phyloP scores from a whole-genome alignment of 1,140 invertebrate genomes.

The Macrostomum lignano region DNA sequence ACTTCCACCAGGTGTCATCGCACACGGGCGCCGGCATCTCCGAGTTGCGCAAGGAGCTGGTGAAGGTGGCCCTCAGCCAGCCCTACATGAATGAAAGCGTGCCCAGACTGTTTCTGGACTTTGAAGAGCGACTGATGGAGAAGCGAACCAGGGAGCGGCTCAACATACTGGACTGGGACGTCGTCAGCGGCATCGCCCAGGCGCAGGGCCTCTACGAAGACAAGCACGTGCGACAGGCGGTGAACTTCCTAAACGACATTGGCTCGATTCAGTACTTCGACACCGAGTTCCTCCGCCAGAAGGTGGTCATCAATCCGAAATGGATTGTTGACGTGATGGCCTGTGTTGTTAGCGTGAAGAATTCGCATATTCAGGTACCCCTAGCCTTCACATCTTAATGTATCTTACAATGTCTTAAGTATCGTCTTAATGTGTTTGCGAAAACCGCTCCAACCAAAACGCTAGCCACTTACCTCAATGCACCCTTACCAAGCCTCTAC shows the following conservation, averaged over 20 bases:
- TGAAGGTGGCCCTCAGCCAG: not conserved
- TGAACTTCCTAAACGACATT: conserved; percentile 7
- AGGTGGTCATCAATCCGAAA: conserved; percentile 9
- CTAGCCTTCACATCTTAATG: too few relatives aligned
- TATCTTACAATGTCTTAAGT: too few relatives aligned
- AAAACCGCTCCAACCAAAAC: too few relatives aligned
- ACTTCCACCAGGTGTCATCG: conserved; percentile 6
- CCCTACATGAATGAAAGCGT: conserved; percentile 8
- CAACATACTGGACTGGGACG: not conserved
- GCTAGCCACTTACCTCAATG: too few relatives aligned
- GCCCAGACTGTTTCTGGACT: conserved; percentile 7
- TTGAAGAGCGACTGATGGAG: conserved; percentile 4
- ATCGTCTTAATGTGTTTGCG: too few relatives aligned
- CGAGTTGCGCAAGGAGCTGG: conserved; percentile 1
- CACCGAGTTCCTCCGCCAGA: conserved; percentile 5
- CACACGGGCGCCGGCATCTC: conserved; percentile 1
- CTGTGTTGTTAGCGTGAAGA: conserved; percentile 6
- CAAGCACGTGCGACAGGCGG: conserved; percentile 1
- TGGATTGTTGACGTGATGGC: conserved; percentile 8
- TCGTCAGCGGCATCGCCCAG: not conserved
- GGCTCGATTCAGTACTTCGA: conserved; percentile 9
- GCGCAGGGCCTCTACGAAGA: not conserved
- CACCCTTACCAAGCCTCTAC: too few relatives aligned
- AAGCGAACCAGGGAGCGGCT: too few relatives aligned
- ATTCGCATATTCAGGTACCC: conserved; percentile 12